Conservation (phyloP, 2,797 vertebrate species). For the Sebastes ruberrimus region DNA sequence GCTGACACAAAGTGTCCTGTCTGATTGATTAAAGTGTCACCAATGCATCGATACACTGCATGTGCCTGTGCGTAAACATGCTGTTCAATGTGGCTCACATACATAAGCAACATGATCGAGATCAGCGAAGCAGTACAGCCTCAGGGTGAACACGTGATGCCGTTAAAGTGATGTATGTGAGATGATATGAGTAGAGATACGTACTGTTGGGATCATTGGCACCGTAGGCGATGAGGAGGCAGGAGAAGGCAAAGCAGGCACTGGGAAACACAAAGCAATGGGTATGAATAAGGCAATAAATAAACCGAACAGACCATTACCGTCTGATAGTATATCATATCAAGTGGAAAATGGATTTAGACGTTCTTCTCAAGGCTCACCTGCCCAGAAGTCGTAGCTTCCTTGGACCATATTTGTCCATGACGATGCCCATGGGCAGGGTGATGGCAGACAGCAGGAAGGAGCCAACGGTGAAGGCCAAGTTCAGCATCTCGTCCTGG, state of each 20-base stretch:
- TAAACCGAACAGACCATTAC: background rate
- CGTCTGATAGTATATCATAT: background rate
- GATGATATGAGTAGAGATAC: conserved; percentile 43
- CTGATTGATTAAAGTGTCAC: background rate
- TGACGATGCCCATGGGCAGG: conserved; percentile 90
- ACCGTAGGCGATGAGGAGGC: conserved; percentile 94
- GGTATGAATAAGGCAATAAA: background rate
- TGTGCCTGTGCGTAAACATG: background rate
- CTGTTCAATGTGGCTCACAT: background rate
- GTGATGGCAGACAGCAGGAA: conserved; percentile 98
- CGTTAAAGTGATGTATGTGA: background rate
- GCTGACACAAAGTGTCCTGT: background rate
- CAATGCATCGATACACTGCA: background rate
- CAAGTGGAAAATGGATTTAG: background rate
- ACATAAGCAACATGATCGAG: background rate
- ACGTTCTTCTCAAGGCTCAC: conserved; percentile 67
- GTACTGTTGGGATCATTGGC: conserved; percentile 92
- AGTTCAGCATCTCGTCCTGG: conserved; percentile 97
- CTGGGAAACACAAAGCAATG: conserved; percentile 76
- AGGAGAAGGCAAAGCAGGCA: conserved; percentile 93
- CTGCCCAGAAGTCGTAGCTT: conserved; percentile 97
- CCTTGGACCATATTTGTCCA: conserved; percentile 98
- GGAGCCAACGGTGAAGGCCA: conserved; percentile 98
- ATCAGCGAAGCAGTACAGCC: too few relatives aligned
- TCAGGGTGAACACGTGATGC: background rate